Evolutionary conservation across 1,140 invertebrate species (phyloP).

Genomic region (Hycleus cichorii): DNA sequence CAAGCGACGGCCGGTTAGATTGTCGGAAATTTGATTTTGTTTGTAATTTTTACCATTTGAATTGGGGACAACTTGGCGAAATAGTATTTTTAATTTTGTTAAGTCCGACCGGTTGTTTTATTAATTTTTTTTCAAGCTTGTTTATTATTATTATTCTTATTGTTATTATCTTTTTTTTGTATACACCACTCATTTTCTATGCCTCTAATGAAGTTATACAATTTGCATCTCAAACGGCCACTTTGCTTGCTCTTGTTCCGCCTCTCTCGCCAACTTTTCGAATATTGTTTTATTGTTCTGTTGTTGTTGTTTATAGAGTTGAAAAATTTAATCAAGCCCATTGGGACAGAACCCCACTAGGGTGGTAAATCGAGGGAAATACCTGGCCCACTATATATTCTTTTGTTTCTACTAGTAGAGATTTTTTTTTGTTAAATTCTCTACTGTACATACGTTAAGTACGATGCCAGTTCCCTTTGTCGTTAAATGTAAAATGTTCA

Average conservation of each 20-base stretch:
- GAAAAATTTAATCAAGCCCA: not conserved
- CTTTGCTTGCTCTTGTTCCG: too few relatives aligned
- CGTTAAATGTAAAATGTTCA: not conserved
- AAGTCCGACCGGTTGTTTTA: constrained; percentile 8
- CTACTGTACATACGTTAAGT: not conserved
- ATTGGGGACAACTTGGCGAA: not conserved
- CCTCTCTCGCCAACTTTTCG: not conserved
- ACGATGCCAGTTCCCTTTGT: too few relatives aligned
- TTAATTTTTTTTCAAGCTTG: too few relatives aligned
- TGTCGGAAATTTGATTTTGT: too few relatives aligned
- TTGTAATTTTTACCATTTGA: not conserved
- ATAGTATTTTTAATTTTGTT: constrained; percentile 23
- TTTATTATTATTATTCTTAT: too few relatives aligned
- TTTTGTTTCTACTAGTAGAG: not conserved
- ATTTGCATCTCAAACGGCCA: constrained; percentile 19
- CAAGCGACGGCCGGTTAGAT: too few relatives aligned
- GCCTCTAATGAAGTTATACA: constrained; percentile 10
- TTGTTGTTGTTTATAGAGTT: constrained; percentile 12
- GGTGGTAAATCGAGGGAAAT: constrained; percentile 15
- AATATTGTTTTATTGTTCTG: constrained; percentile 9
- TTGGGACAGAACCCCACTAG: too few relatives aligned
- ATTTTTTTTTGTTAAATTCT: constrained; percentile 5
- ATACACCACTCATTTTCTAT: too few relatives aligned
- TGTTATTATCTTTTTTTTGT: too few relatives aligned
- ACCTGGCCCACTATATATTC: too few relatives aligned